Conservation (phyloP, 1,140 invertebrate genomes). For the Leptopilina boulardi region DNA sequence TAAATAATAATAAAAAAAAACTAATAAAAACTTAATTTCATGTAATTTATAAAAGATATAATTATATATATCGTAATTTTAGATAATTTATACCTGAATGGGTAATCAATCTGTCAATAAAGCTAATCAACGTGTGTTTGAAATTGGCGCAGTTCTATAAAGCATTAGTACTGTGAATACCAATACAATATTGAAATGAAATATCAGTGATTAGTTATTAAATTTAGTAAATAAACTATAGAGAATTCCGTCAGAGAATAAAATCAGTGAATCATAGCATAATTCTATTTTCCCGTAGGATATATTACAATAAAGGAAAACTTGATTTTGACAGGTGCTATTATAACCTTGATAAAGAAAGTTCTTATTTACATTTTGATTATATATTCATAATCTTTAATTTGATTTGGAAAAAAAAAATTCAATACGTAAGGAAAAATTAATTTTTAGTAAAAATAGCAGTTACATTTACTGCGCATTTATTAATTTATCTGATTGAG, state of each 20-base stretch:
- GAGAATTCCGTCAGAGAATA: constrained; percentile 45
- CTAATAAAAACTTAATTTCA: too few species aligned
- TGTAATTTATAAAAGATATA: too few species aligned
- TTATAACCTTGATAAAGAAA: neutral
- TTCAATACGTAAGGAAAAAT: too few species aligned
- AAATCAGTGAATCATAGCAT: constrained; percentile 51
- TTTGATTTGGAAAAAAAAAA: too few species aligned
- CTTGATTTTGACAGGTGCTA: neutral
- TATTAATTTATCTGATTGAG: too few species aligned
- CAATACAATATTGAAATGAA: neutral
- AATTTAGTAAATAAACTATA: constrained; percentile 54
- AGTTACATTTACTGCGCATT: too few species aligned
- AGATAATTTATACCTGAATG: neutral
- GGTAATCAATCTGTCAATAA: constrained; percentile 1
- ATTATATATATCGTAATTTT: too few species aligned
- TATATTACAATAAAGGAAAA: constrained; percentile 50
- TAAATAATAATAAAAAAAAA: too few species aligned
- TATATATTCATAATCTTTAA: too few species aligned
- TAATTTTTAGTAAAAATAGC: too few species aligned
- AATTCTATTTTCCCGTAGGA: too few species aligned
- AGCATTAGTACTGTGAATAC: neutral
- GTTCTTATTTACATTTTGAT: too few species aligned
- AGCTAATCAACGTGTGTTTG: neutral
- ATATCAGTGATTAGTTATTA: constrained; percentile 40
- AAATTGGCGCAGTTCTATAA: neutral